Base-by-base conservation (phyloP, 2,888 invertebrate species). In the Zhengitettix transpicula region DNA sequence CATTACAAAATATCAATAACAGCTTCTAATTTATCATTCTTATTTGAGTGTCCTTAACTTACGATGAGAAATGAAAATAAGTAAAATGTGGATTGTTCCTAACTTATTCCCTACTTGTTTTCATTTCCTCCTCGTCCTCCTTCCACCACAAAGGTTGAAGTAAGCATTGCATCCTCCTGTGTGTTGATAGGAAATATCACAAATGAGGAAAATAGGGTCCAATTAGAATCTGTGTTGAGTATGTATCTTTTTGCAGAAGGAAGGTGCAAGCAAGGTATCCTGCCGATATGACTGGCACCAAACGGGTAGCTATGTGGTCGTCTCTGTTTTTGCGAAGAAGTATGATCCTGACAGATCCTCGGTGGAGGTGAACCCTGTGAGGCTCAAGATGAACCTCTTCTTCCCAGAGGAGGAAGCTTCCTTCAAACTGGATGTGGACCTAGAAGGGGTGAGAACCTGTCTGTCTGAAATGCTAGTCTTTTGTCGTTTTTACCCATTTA, bases 271-370 rank as follows among this genome's bases (percentile, higher is more conserved):
- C 56, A 80, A 77, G 55, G 76, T 81, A 1, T 77, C 82, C 61
- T 96, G 96, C 70, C 82, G 95, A 40, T 85, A 89, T 79, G 97
- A 98, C 72, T 95, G 94, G 89, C 93, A 96, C 75, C 97, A 98
- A 76, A 97, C 96, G 0, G 84, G 84, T 0, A 79, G 83, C 0
- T 80, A 82, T 71, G 88, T 97, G 0, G 86, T 89, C 62, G 81
- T 97, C 56, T 87, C 94, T 47, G 81, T 97, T 54, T 98, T 91
- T 74, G 89, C 91, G 1, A 97, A 97, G 76, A 84, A 89, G 66
- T 89, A 93, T 69, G 82, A 90, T 66, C 92, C 94, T 11, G 78
- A 79, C 16, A 71, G 79, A 61, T 90, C 91, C 62, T 75, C 71
- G 59, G 78, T 99, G 1, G 84, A 89, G 75, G 74, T 91, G 28